Evolutionary conservation across 2,113 vertebrate species (phyloP), one percentile per base, ranked within the genome.

Genomic region (Alouatta palliata): DNA sequence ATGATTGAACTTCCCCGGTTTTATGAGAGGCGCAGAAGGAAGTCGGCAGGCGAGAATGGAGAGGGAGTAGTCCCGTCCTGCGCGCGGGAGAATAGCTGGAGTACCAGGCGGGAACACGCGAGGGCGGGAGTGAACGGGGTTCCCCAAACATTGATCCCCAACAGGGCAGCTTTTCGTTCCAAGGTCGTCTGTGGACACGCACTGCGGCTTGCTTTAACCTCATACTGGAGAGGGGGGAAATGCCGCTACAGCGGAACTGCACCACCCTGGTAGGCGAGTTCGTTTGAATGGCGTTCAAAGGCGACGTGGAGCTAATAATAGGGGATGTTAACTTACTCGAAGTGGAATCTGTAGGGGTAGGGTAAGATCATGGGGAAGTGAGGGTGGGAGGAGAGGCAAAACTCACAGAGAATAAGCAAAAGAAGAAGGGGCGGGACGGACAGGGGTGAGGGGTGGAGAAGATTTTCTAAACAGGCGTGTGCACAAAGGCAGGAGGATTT

Each of bases 31-130:
- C 47, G 27, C 64, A 6, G 76, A 52, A 90, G 97, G 97, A 97
- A 97, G 86, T 97, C 97, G 25, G 95, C 61, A 6, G 90, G 17
- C 61, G 7, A 32, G 61, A 14, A 12, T 64, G 61, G 12, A 0
- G 12, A 13, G 10, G 79, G 70, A 43, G 88, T 2, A 1, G 84
- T 10, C 0, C 43, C 40, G 35, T 5, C 8, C 88, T 43, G 61
- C 68, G 40, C 32, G 64, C 19, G 16, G 10, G 80, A 40, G 52
- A 40, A 6, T 32, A 8, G 19, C 49, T 1, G 32, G 14, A 54
- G 25, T 4, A 27, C 16, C 43, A 27, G 54, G 37, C 8, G 45
- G 13, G 73, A 27, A 17, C 85, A 1, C 40, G 45, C 35, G 56
- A 4, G 43, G 25, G 49, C 8, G 23, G 56, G 40, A 4, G 58